These are phyloP conservation scores for Micrasema minimum DNA, from an alignment of 1,140 invertebrate species.

Conservation along the genomic window DNA sequence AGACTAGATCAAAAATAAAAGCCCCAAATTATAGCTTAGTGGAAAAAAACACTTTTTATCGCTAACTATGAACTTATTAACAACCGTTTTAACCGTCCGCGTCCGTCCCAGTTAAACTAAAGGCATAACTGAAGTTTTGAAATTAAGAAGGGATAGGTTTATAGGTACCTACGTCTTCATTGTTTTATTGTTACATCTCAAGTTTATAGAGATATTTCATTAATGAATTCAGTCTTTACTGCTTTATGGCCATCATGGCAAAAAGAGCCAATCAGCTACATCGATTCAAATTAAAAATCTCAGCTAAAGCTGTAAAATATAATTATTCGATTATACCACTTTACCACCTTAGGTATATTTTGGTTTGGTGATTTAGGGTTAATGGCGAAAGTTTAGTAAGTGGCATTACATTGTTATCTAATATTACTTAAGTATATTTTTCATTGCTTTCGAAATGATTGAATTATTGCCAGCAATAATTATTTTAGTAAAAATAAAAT, in stretches of 20 bases:
- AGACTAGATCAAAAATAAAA: too few species aligned
- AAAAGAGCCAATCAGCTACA: conserved; percentile 14
- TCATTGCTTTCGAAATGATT: too few species aligned
- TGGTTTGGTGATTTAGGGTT: conserved; percentile 11
- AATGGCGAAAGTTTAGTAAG: conserved; percentile 14
- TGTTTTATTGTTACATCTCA: conserved; percentile 27
- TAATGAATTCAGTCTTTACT: conserved; percentile 29
- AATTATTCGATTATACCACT: conserved; percentile 25
- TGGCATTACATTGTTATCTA: background rate
- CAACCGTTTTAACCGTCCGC: too few species aligned
- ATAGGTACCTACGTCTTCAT: background rate
- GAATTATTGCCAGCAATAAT: too few species aligned
- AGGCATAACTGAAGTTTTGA: conserved; percentile 8
- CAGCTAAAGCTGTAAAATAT: conserved; percentile 18
- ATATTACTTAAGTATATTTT: too few species aligned
- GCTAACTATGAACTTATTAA: too few species aligned
- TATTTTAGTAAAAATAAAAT: too few species aligned
- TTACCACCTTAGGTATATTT: too few species aligned
- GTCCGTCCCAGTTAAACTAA: background rate
- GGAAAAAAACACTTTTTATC: too few species aligned
- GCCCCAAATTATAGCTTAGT: too few species aligned
- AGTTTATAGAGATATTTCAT: conserved; percentile 20
- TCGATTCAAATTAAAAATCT: conserved; percentile 35
- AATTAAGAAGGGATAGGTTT: background rate
- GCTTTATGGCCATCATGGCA: conserved; percentile 18